These are phyloP conservation scores for Helicoverpa armigera DNA, from an alignment of 1,140 invertebrate species.

Conservation along the genomic window DNA sequence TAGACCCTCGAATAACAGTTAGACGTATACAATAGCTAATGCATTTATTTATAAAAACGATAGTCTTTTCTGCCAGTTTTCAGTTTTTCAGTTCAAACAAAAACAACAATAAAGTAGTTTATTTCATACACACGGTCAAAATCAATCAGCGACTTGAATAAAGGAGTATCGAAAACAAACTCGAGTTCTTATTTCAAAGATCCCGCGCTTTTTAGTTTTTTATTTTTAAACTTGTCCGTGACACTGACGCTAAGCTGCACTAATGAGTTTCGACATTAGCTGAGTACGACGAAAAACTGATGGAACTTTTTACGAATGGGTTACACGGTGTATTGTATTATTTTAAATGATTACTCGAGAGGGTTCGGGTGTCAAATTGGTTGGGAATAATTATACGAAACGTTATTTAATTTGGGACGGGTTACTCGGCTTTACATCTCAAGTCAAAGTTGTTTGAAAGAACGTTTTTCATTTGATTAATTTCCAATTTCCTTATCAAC, in stretches of 20 bases:
- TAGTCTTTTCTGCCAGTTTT: conserved; percentile 2
- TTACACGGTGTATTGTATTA: conserved; percentile 58
- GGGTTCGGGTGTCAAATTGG: conserved; percentile 46
- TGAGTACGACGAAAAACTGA: conserved; percentile 68
- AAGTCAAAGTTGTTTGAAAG: background rate
- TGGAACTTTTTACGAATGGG: conserved; percentile 76
- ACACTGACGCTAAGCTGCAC: conserved; percentile 82
- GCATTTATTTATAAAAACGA: background rate
- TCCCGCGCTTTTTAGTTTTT: conserved; percentile 71
- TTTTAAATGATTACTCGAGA: conserved; percentile 47
- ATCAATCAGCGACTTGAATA: conserved; percentile 73
- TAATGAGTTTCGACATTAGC: conserved; percentile 86
- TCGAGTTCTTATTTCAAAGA: conserved; percentile 76
- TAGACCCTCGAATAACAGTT: conserved; percentile 20
- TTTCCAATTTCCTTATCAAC: no score
- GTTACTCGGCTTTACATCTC: background rate
- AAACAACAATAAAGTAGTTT: conserved; percentile 55
- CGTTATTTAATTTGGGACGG: conserved; percentile 24
- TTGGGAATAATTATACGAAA: conserved; percentile 43
- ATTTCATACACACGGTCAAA: conserved; percentile 60
- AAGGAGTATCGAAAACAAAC: conserved; percentile 73
- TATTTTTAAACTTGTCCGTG: conserved; percentile 83
- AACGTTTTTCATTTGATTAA: no score
- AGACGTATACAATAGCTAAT: conserved; percentile 30
- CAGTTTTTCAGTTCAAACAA: conserved; percentile 3